Conservation (phyloP, 2,888 invertebrate genomes). For the Monoplex corrugatus region DNA sequence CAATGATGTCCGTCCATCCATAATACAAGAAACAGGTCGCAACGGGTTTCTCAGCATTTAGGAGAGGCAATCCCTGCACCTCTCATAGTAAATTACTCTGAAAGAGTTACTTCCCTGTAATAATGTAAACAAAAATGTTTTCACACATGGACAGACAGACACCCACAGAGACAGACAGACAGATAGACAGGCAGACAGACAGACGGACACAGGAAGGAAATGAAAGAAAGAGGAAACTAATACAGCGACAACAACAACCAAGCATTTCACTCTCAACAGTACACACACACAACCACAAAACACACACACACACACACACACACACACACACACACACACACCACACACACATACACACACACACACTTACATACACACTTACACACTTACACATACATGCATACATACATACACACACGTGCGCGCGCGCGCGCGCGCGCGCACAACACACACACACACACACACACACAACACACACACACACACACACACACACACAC, state of each 20-base stretch:
- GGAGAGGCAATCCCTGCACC: too few relatives aligned
- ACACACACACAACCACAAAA: constrained; percentile 7
- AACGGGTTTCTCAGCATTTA: too few relatives aligned
- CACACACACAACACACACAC: background rate
- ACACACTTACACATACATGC: background rate
- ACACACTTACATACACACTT: background rate
- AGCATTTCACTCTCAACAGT: background rate
- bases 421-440: too few relatives aligned
- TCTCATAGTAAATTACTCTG: too few relatives aligned
- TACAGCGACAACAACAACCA: background rate
- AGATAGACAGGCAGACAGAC: constrained; percentile 5
- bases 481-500: background rate
- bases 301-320: constrained; percentile 27
- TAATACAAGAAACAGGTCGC: too few relatives aligned
- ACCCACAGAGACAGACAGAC: background rate
- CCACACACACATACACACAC: too few relatives aligned
- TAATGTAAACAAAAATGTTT: too few relatives aligned
- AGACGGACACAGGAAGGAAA: constrained; percentile 22
- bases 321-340: background rate
- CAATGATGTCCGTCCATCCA: too few relatives aligned
- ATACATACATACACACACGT: background rate
- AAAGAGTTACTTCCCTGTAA: too few relatives aligned
- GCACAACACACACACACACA: background rate
- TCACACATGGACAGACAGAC: background rate
- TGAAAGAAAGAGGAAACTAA: constrained; percentile 42